phyloP scores from a whole-genome alignment of 92 coral and sea anemone genomes.

The Ricordea florida region DNA sequence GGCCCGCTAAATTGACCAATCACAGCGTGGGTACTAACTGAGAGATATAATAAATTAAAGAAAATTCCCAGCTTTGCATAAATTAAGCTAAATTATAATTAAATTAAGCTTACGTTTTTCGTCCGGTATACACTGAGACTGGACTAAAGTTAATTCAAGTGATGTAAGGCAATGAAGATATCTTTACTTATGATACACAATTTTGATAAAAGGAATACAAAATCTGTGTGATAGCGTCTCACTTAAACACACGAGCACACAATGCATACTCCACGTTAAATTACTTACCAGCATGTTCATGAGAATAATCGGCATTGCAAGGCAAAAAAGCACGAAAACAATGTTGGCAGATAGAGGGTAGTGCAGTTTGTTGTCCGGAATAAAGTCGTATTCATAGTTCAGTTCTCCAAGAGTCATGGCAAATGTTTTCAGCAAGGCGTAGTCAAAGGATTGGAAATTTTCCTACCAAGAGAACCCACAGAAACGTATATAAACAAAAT shows the following conservation, averaged over 20 bases:
- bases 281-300: slow-evolving; percentile 93
- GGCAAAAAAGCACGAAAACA: slow-evolving; percentile 69
- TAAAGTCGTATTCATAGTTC: slow-evolving; percentile 67
- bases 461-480: slow-evolving; percentile 5
- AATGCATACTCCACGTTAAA: too few species aligned
- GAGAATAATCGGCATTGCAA: slow-evolving; percentile 88
- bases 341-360: slow-evolving; percentile 60
- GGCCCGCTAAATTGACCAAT: too few species aligned
- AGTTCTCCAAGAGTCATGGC: slow-evolving; percentile 89
- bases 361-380: slow-evolving; percentile 57
- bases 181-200: too few species aligned
- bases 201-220: too few species aligned
- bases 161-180: too few species aligned
- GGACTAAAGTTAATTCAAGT: too few species aligned
- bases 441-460: slow-evolving; percentile 21
- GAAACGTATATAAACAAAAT: neutral
- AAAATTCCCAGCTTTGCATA: neutral
- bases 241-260: too few species aligned
- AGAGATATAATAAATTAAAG: neutral
- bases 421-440: slow-evolving; percentile 77
- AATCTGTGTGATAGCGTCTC: too few species aligned
- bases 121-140: too few species aligned
- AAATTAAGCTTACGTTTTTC: too few species aligned
- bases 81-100: too few species aligned
- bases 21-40: too few species aligned